These are phyloP conservation scores for Dicranocentrus wangi DNA, from an alignment of 2,888 invertebrate genomes.

Conservation along the genomic window DNA sequence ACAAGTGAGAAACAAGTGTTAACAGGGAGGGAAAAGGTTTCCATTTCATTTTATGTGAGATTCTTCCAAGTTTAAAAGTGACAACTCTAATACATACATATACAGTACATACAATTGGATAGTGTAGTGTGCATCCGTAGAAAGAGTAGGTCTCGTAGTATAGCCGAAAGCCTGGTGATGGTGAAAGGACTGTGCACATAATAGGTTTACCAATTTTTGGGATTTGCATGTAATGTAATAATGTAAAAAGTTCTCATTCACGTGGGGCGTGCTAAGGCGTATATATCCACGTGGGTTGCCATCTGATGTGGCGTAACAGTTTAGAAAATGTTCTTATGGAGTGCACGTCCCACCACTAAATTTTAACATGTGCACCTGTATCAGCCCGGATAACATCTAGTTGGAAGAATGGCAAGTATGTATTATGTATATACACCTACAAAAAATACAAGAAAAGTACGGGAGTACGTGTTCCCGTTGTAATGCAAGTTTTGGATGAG, in stretches of 20 bases:
- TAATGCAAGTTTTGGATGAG: background rate
- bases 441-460: background rate
- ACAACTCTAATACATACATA: too few relatives aligned
- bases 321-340: background rate
- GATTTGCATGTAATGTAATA: constrained; percentile 1
- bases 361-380: background rate
- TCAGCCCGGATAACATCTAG: too few relatives aligned
- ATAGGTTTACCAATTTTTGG: constrained; percentile 8
- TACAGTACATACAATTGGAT: too few relatives aligned
- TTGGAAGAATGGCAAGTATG: too few relatives aligned
- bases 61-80: background rate
- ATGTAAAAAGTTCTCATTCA: too few relatives aligned
- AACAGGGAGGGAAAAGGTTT: background rate
- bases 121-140: too few relatives aligned
- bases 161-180: too few relatives aligned
- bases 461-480: background rate
- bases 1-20: constrained; percentile 18
- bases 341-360: background rate
- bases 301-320: background rate
- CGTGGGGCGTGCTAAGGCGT: too few relatives aligned
- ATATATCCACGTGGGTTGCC: too few relatives aligned
- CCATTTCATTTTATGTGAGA: constrained; percentile 10
- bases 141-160: too few relatives aligned
- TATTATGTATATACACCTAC: too few relatives aligned
- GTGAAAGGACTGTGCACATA: too few relatives aligned